phyloP scores from a whole-genome alignment of 2,888 invertebrate species.

The Acleris emargana region DNA sequence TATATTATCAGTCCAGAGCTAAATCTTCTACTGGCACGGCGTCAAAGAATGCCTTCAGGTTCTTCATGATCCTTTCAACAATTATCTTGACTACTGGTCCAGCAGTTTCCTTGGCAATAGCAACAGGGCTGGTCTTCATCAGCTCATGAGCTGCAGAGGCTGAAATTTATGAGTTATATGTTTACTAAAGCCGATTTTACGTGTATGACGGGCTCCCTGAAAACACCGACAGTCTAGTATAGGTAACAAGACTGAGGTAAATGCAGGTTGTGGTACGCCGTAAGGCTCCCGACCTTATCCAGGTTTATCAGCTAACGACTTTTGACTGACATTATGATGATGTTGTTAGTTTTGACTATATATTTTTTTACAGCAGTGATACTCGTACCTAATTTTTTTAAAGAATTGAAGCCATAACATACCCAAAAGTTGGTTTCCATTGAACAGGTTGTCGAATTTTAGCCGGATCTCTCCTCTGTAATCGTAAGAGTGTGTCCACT shows the following conservation, averaged over 20 bases:
- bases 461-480: conserved; percentile 56
- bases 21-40: conserved; percentile 48
- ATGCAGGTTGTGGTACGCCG: too few species aligned
- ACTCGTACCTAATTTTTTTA: too few species aligned
- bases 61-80: conserved; percentile 45
- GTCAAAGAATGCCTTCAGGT: conserved; percentile 47
- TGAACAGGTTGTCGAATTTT: conserved; percentile 60
- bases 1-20: conserved; percentile 36
- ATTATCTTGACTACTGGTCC: conserved; percentile 54
- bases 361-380: too few species aligned
- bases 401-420: conserved; percentile 22
- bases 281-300: too few species aligned
- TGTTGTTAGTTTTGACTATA: too few species aligned
- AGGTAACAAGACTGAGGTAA: too few species aligned
- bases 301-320: too few species aligned
- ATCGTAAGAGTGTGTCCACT: conserved; percentile 51
- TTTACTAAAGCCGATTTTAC: too few species aligned
- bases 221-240: too few species aligned
- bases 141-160: conserved; percentile 54
- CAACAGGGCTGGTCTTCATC: conserved; percentile 51
- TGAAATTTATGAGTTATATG: conserved; percentile 38
- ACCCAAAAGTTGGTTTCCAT: conserved; percentile 62
- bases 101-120: conserved; percentile 55
- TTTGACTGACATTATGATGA: too few species aligned
- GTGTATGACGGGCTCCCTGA: background rate